phyloP scores from a whole-genome alignment of 2,888 invertebrate species.

The Eumerus sabulonum region DNA sequence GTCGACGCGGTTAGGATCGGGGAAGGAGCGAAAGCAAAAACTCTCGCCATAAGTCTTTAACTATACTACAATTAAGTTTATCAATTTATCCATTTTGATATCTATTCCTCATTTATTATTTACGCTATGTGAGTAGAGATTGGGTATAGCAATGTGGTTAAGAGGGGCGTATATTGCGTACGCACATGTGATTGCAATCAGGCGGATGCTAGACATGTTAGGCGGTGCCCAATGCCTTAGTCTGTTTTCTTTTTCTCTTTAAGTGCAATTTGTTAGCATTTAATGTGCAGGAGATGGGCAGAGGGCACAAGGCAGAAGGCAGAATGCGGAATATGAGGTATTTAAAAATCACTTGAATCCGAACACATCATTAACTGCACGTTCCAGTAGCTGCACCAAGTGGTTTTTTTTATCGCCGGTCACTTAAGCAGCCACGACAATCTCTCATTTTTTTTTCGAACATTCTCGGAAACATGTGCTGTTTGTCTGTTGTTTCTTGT shows the following conservation, averaged over 20 bases:
- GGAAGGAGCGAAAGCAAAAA: constrained; percentile 37
- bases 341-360: not conserved
- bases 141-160: constrained; percentile 11
- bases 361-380: constrained; percentile 35
- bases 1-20: too few species aligned
- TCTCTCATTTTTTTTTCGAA: constrained; percentile 15
- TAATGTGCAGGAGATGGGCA: too few species aligned
- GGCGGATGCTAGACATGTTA: too few species aligned
- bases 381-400: constrained; percentile 61
- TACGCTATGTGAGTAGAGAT: constrained; percentile 18
- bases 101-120: constrained; percentile 67
- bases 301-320: too few species aligned
- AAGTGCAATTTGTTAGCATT: too few species aligned
- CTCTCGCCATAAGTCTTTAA: constrained; percentile 67
- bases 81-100: constrained; percentile 69
- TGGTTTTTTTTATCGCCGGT: constrained; percentile 54
- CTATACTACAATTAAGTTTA: constrained; percentile 69
- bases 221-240: too few species aligned
- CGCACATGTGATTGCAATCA: too few species aligned
- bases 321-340: constrained; percentile 11
- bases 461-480: constrained; percentile 25
- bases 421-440: constrained; percentile 40
- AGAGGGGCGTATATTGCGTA: too few species aligned
- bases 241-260: too few species aligned
- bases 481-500: not conserved